A percentile compares a stretch with the other conserved stretches of the same genome.
phyloP scores from a whole-genome alignment of 2,797 vertebrate genomes.

The Spinus olivaceus region DNA sequence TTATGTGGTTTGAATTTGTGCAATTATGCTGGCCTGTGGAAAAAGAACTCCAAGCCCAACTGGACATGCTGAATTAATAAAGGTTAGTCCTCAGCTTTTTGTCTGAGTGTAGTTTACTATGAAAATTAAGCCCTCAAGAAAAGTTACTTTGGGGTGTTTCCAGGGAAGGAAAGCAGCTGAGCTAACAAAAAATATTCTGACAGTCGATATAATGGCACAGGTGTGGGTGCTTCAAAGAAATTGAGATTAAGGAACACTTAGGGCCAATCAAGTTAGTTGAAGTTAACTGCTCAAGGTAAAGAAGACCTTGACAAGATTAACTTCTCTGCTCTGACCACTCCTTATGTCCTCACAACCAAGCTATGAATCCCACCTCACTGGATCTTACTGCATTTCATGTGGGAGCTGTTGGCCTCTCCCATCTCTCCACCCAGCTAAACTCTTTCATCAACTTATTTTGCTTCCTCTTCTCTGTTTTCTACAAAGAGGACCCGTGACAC shows the following conservation, averaged over 20 bases:
- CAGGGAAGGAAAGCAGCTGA: background rate
- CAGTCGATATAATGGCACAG: background rate
- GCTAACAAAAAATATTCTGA: background rate
- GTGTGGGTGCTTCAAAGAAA: background rate
- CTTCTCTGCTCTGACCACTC: background rate
- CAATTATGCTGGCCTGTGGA: background rate
- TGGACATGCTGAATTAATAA: background rate
- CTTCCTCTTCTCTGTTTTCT: background rate
- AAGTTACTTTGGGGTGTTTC: background rate
- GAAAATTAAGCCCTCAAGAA: background rate
- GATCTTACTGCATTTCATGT: rapidly evolving
- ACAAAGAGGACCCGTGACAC: background rate
- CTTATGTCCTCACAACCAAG: background rate
- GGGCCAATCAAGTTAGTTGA: background rate
- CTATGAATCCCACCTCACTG: background rate
- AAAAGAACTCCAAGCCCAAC: background rate
- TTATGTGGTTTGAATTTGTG: background rate
- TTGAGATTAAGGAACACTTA: background rate
- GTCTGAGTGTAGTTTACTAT: background rate
- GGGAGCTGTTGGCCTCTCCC: background rate
- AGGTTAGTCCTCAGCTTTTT: background rate
- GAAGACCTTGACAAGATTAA: background rate
- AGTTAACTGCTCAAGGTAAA: background rate
- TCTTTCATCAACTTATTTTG: background rate
- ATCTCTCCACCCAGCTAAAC: background rate